Evolutionary conservation across 1,140 invertebrate genomes (phyloP).

Genomic region (Spodoptera frugiperda): DNA sequence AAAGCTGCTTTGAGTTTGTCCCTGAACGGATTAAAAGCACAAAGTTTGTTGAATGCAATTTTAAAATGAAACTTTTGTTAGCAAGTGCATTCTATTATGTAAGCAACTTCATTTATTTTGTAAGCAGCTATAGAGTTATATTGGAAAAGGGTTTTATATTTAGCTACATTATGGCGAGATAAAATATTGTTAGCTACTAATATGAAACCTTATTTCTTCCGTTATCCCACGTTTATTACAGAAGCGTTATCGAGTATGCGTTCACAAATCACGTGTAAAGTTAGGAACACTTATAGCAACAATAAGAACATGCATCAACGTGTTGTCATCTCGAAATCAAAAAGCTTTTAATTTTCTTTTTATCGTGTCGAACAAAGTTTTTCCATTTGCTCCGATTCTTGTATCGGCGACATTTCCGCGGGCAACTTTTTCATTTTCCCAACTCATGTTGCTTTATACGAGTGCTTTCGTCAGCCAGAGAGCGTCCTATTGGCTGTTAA

Average conservation of each 20-base stretch:
- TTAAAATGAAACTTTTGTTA: conserved; percentile 55
- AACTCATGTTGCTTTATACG: conserved; percentile 60
- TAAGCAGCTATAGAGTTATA: conserved; percentile 39
- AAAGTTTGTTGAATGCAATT: conserved; percentile 69
- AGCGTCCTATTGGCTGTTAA: conserved; percentile 63
- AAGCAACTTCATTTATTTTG: conserved; percentile 45
- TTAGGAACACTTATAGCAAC: background rate
- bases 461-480: conserved; percentile 57
- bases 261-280: conserved; percentile 14
- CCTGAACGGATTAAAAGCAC: conserved; percentile 70
- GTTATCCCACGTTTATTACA: conserved; percentile 9
- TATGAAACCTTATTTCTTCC: conserved; percentile 14
- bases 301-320: conserved; percentile 32
- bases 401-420: conserved; percentile 64
- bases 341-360: conserved; percentile 59
- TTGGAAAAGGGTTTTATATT: conserved; percentile 30
- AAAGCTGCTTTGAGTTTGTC: conserved; percentile 77
- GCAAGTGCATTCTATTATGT: conserved; percentile 45
- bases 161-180: conserved; percentile 18
- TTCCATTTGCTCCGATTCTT: conserved; percentile 63
- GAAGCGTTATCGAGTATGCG: background rate
- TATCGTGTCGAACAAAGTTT: conserved; percentile 61
- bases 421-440: conserved; percentile 70
- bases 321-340: conserved; percentile 52
- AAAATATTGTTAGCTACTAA: conserved; percentile 27